Percentiles rank a stretch among this genome's conserved stretches.
These are phyloP conservation scores for Drosophila imparisetae DNA, from an alignment of 2,888 invertebrate species.

Conservation along the genomic window DNA sequence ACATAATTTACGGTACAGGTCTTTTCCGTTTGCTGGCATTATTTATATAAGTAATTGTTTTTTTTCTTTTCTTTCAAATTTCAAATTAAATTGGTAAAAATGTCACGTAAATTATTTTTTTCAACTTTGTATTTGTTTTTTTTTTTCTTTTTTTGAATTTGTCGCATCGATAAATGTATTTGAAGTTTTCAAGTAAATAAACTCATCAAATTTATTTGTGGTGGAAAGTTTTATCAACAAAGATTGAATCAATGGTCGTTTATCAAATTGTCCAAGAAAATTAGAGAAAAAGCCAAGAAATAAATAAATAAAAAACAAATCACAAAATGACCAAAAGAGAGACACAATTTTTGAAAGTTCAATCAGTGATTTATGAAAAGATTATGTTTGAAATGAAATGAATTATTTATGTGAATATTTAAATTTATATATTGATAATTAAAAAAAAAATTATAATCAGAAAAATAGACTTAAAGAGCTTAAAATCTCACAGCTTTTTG, in stretches of 20 bases:
- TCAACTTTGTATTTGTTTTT: background rate
- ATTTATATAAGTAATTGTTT: constrained; percentile 58
- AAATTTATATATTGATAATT: background rate
- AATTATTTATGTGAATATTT: background rate
- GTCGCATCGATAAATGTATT: constrained; percentile 1
- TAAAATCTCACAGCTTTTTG: background rate
- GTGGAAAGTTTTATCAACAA: constrained; percentile 7
- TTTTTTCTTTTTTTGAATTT: constrained; percentile 28
- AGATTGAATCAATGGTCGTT: constrained; percentile 17
- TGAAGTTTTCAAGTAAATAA: constrained; percentile 12
- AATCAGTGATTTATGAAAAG: background rate
- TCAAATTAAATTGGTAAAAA: constrained; percentile 52
- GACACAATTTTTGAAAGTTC: background rate
- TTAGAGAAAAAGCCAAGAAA: background rate
- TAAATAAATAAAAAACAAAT: background rate
- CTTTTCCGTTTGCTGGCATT: constrained; percentile 57
- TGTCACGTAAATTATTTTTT: constrained; percentile 58
- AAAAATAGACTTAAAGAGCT: background rate
- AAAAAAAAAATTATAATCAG: background rate
- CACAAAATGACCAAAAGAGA: background rate
- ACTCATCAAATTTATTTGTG: constrained; percentile 25
- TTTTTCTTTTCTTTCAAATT: constrained; percentile 34
- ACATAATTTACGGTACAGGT: constrained; percentile 65
- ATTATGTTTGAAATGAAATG: background rate
- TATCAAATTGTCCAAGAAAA: constrained; percentile 9